phyloP scores from a whole-genome alignment of 2,888 invertebrate genomes.

The Papilio elwesi region DNA sequence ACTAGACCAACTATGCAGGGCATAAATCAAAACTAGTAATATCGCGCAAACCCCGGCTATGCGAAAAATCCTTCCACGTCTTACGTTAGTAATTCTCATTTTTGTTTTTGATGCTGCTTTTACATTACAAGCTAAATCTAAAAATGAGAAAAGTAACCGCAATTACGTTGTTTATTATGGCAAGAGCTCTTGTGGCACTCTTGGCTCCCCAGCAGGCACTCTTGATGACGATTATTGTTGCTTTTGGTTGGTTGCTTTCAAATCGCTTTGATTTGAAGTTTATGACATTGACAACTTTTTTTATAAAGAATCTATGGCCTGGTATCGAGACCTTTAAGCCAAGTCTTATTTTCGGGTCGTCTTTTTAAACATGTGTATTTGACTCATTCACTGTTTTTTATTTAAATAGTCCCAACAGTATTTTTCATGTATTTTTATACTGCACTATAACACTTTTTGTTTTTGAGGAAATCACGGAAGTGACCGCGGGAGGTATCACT shows the following conservation, averaged over 20 bases:
- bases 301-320: background rate
- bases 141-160: conserved; percentile 40
- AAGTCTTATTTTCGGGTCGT: too few relatives aligned
- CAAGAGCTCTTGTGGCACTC: background rate
- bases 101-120: conserved; percentile 49
- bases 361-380: too few relatives aligned
- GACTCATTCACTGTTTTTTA: too few relatives aligned
- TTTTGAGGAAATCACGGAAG: too few relatives aligned
- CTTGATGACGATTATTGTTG: conserved; percentile 2
- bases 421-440: too few relatives aligned
- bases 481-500: too few relatives aligned
- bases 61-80: conserved; percentile 84
- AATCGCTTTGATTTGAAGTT: conserved; percentile 31
- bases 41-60: conserved; percentile 79
- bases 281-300: conserved; percentile 19
- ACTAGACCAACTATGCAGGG: conserved; percentile 85
- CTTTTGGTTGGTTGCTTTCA: conserved; percentile 2
- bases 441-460: too few relatives aligned
- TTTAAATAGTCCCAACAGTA: too few relatives aligned
- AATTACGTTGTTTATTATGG: background rate
- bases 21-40: conserved; percentile 85
- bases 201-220: background rate
- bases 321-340: too few relatives aligned
- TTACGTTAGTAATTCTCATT: conserved; percentile 86
- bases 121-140: conserved; percentile 52